Conservation (phyloP, 2,888 invertebrate genomes). For the Gymnoscelis rufifasciata region DNA sequence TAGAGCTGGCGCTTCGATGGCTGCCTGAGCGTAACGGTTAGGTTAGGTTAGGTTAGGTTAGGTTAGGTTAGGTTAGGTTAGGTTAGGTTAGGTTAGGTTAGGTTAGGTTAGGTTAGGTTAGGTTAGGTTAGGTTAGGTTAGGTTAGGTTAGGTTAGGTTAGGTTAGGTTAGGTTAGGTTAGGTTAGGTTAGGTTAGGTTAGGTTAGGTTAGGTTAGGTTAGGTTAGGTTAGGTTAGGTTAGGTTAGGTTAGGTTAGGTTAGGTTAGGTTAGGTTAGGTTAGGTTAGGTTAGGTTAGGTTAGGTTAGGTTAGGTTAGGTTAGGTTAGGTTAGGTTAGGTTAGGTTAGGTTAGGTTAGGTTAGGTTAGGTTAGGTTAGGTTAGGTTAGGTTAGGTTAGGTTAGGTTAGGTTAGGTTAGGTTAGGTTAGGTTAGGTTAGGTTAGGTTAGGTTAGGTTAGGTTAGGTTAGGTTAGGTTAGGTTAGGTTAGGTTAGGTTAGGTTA, state of each 20-base stretch:
- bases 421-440: constrained; percentile 16
- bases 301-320: constrained; percentile 27
- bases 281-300: constrained; percentile 28
- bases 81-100: constrained; percentile 22
- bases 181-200: constrained; percentile 30
- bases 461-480: neutral
- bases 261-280: constrained; percentile 26
- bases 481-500: constrained; percentile 19
- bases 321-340: constrained; percentile 29
- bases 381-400: constrained; percentile 26
- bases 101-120: constrained; percentile 28
- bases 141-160: constrained; percentile 22
- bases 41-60: constrained; percentile 11
- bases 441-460: neutral
- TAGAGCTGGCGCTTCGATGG: too few species aligned
- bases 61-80: constrained; percentile 4
- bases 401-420: constrained; percentile 22
- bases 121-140: constrained; percentile 26
- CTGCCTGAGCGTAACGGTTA: too few species aligned
- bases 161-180: constrained; percentile 27
- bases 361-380: constrained; percentile 27
- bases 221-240: constrained; percentile 28
- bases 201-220: constrained; percentile 30
- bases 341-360: constrained; percentile 21
- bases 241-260: constrained; percentile 25